Conservation (phyloP, 2,888 invertebrate genomes). For the Dorcus hopei region DNA sequence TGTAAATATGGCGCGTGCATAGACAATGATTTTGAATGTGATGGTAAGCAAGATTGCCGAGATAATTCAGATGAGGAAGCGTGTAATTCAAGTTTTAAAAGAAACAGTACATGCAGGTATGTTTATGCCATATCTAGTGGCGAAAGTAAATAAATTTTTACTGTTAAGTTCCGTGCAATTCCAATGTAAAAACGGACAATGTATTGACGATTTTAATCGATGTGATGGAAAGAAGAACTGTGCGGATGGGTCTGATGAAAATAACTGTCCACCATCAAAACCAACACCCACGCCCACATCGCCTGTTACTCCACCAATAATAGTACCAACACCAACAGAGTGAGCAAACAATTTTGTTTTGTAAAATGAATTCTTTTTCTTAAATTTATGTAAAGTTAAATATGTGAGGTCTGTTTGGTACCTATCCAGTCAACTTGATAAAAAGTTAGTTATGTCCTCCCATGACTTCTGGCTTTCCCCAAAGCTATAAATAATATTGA, state of each 20-base stretch:
- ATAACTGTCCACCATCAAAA: background rate
- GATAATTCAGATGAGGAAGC: slow-evolving; percentile 40
- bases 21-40: slow-evolving; percentile 11
- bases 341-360: too few relatives aligned
- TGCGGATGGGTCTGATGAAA: slow-evolving; percentile 51
- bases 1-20: slow-evolving; percentile 42
- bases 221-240: slow-evolving; percentile 52
- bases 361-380: too few relatives aligned
- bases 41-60: slow-evolving; percentile 38
- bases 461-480: too few relatives aligned
- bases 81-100: background rate
- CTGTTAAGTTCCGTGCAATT: slow-evolving; percentile 22
- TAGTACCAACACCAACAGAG: too few relatives aligned
- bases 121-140: background rate
- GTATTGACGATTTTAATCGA: slow-evolving; percentile 43
- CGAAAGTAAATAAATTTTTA: background rate
- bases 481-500: too few relatives aligned
- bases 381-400: too few relatives aligned
- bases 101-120: background rate
- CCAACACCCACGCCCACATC: background rate
- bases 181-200: slow-evolving; percentile 43
- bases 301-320: background rate
- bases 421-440: too few relatives aligned
- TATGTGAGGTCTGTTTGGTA: too few relatives aligned
- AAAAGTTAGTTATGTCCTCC: too few relatives aligned